Percentiles rank a stretch among this genome's conserved stretches.
phyloP scores from a whole-genome alignment of 1,140 invertebrate species.

The Phymorhynchus buccinoides region DNA sequence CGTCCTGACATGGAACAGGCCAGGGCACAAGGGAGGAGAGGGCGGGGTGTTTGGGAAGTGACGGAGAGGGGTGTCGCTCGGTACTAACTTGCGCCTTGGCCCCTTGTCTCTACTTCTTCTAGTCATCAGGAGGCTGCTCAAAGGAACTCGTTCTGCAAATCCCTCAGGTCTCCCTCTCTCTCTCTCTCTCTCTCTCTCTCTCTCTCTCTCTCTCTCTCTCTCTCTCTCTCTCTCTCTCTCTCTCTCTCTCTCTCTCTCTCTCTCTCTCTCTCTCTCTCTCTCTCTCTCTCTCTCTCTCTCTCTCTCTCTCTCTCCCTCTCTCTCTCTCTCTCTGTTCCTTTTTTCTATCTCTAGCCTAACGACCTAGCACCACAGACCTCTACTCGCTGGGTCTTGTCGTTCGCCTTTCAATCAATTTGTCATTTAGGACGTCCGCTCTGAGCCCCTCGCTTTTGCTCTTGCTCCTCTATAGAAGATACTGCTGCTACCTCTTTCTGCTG shows the following conservation, averaged over 20 bases:
- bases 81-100: not conserved
- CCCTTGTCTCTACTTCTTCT: not conserved
- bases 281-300: too few species aligned
- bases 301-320: too few species aligned
- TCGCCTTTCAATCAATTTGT: conserved; percentile 53
- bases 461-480: too few species aligned
- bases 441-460: conserved; percentile 17
- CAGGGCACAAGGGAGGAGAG: not conserved
- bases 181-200: not conserved
- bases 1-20: conserved; percentile 17
- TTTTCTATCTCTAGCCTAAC: too few species aligned
- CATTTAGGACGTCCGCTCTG: conserved; percentile 49
- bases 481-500: too few species aligned
- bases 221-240: not conserved
- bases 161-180: not conserved
- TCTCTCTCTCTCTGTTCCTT: too few species aligned
- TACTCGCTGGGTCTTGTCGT: conserved; percentile 35
- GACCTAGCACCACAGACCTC: too few species aligned
- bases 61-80: not conserved
- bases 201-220: not conserved
- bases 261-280: not conserved
- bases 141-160: conserved; percentile 19
- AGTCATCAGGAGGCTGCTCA: not conserved
- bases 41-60: conserved; percentile 13
- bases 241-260: not conserved